A percentile compares a stretch with the other conserved stretches of the same genome.
These are phyloP conservation scores for Parapsyche elsis DNA, from an alignment of 1,140 invertebrate species.

Conservation along the genomic window DNA sequence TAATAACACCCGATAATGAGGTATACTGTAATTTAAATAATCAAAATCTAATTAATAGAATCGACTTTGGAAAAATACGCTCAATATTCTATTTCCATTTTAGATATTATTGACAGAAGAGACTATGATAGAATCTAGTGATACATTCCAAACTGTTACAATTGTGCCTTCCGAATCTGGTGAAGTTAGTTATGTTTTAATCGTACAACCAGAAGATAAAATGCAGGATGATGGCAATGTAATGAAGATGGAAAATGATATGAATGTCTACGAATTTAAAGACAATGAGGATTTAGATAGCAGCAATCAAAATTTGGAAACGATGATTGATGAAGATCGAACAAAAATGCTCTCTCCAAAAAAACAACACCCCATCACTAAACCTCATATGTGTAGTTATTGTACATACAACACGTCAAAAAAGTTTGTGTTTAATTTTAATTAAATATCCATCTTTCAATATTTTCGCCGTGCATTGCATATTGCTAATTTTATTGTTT, in stretches of 20 bases:
- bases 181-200: slow-evolving; percentile 90
- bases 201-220: slow-evolving; percentile 79
- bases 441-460: too few species aligned
- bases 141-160: slow-evolving; percentile 85
- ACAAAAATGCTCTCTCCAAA: slow-evolving; percentile 74
- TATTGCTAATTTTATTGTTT: slow-evolving; percentile 2
- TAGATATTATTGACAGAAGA: slow-evolving; percentile 57
- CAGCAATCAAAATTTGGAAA: slow-evolving; percentile 67
- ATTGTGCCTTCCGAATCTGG: slow-evolving; percentile 86
- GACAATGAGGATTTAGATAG: slow-evolving; percentile 69
- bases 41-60: slow-evolving; percentile 2
- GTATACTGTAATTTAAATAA: slow-evolving; percentile 1
- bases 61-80: background rate
- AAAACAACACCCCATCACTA: slow-evolving; percentile 76
- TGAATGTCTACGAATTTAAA: slow-evolving; percentile 74
- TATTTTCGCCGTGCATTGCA: too few species aligned
- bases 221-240: slow-evolving; percentile 69
- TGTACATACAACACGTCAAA: slow-evolving; percentile 92
- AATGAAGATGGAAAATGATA: slow-evolving; percentile 70
- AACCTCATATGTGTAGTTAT: slow-evolving; percentile 87
- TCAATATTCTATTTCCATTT: background rate
- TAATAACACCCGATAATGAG: slow-evolving; percentile 24
- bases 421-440: slow-evolving; percentile 63
- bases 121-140: slow-evolving; percentile 63
- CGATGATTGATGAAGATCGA: slow-evolving; percentile 78